phyloP scores from a whole-genome alignment of 2,888 invertebrate genomes.

The Drosophila birchii region DNA sequence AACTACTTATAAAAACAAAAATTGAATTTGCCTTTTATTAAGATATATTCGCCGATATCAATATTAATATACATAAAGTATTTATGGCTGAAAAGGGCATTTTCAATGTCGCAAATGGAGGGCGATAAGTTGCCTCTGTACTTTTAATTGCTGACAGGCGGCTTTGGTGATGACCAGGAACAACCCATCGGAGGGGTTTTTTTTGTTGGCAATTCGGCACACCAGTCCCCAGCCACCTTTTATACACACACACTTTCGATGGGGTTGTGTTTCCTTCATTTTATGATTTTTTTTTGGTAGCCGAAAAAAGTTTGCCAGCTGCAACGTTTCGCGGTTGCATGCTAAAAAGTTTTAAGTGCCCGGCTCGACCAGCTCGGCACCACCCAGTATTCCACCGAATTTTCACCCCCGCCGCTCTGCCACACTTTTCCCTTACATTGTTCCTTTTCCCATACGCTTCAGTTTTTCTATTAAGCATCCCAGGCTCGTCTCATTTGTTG shows the following conservation, averaged over 20 bases:
- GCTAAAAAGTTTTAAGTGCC: conserved; percentile 77
- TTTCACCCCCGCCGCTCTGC: background rate
- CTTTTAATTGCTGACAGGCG: conserved; percentile 47
- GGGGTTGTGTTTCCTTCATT: conserved; percentile 6
- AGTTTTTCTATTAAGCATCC: conserved; percentile 73
- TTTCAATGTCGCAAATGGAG: conserved; percentile 13
- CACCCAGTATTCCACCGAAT: conserved; percentile 21
- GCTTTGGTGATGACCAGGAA: conserved; percentile 44
- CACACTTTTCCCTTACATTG: conserved; percentile 2
- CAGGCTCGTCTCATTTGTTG: conserved; percentile 73
- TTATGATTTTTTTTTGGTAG: background rate
- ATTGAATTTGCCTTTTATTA: background rate
- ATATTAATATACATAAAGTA: background rate
- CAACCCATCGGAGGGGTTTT: conserved; percentile 19
- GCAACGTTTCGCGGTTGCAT: conserved; percentile 69
- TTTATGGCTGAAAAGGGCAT: background rate
- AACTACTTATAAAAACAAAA: background rate
- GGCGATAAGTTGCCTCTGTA: conserved; percentile 9
- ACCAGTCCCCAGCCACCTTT: conserved; percentile 4
- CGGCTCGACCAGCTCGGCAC: conserved; percentile 47
- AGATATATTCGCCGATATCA: background rate
- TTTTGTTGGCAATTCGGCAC: background rate
- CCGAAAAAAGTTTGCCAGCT: conserved; percentile 55
- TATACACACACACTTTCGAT: conserved; percentile 12
- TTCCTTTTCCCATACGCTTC: conserved; percentile 67